Conservation (phyloP, 2,797 vertebrate genomes). For the Bradypus variegatus region DNA sequence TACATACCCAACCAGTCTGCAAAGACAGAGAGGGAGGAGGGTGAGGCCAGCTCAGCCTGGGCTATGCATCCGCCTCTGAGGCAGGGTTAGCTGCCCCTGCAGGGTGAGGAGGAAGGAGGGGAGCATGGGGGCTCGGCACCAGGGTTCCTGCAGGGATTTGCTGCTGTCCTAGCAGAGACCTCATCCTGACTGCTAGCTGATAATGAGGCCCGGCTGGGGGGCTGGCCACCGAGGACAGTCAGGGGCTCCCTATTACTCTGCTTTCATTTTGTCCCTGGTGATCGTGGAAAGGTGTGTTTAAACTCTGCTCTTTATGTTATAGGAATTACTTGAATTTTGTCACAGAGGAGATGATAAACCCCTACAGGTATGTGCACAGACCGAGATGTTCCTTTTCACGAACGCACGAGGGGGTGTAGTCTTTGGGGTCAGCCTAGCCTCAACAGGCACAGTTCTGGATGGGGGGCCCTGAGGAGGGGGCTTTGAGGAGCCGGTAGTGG, state of each 20-base stretch:
- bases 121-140: neutral
- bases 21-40: neutral
- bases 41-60: fast-evolving
- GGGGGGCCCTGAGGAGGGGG: neutral
- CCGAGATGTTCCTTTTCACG: fast-evolving
- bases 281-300: fast-evolving
- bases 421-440: too few species aligned
- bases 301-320: slow-evolving; percentile 44
- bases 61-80: neutral
- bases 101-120: neutral
- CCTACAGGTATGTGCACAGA: slow-evolving; percentile 83
- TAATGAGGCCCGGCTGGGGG: neutral
- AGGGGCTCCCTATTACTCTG: neutral
- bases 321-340: slow-evolving; percentile 99
- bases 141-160: neutral
- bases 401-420: too few species aligned
- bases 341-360: slow-evolving; percentile 98
- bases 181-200: neutral
- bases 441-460: too few species aligned
- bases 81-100: neutral
- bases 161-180: neutral
- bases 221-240: neutral
- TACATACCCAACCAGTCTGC: fast-evolving
- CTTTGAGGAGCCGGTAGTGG: too few species aligned
- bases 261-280: neutral